Conservation (phyloP, 2,113 vertebrate genomes). For the Scytalopus superciliaris region DNA sequence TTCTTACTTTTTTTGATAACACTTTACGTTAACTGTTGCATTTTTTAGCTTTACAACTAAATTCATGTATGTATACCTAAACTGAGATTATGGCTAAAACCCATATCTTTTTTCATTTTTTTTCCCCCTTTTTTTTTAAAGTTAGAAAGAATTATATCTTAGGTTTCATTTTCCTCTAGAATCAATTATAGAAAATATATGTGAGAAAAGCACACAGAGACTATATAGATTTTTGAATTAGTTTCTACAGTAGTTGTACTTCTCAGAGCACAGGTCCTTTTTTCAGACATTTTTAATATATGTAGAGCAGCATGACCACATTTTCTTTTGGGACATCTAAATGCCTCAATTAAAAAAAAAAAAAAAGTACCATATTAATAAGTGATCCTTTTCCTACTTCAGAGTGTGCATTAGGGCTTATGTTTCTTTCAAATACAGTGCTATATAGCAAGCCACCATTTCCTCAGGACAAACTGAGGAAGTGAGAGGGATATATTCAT, state of each 20-base stretch:
- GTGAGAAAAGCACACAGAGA: not conserved
- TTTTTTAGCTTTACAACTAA: not conserved
- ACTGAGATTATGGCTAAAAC: not conserved
- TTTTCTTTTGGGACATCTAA: not conserved
- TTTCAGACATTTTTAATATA: not conserved
- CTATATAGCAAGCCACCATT: not conserved
- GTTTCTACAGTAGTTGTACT: not conserved
- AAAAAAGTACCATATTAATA: not conserved
- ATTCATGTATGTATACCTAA: not conserved
- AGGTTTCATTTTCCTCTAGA: not conserved
- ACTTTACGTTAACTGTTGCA: not conserved
- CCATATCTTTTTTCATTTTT: too few species aligned
- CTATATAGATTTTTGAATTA: not conserved
- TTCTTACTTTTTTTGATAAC: not conserved
- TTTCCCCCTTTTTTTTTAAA: not conserved
- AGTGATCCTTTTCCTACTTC: not conserved
- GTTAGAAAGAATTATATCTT: not conserved
- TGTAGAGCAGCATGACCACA: accelerated
- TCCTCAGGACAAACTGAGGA: not conserved
- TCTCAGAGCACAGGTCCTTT: not conserved
- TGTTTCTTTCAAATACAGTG: not conserved
- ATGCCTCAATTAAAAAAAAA: not conserved
- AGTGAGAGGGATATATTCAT: not conserved
- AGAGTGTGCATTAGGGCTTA: not conserved
- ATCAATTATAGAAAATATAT: not conserved